Base-by-base conservation (phyloP, 2,113 vertebrate species). In the Tupaia tana region DNA sequence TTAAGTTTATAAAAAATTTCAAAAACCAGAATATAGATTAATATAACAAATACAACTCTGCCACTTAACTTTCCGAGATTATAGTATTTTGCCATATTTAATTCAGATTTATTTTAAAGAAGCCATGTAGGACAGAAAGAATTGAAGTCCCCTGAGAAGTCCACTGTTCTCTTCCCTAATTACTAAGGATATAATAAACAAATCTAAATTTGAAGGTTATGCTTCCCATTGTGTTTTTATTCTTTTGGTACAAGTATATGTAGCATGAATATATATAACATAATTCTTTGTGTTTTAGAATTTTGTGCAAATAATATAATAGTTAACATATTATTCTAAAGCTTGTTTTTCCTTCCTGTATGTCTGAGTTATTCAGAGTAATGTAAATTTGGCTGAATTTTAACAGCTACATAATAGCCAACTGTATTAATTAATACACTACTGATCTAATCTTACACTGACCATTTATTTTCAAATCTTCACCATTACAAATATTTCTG, bases 51-150 rank as follows among this genome's bases (percentile, higher is more conserved):
- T 11, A 86, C 58, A 81, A 86, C 94, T 77, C 27, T 29, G 22
- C 82, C 64, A 58, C 66, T 77, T 79, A 90, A 88, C 85, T 87
- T 91, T 95, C 85, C 81, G 73, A 93, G 67, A 64, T 73, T 52
- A 80, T 96, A 95, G 63, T 13, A 61, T 95, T 96, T 97, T 95
- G 29, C 54, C 73, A 73, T 93, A 73, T 91, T 89, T 82, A 91
- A 89, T 86, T 96, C 66, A 88, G 25, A 89, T 89, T 93, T 96
- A 95, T 79, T 91, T 96, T 87, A 93, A 92, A 92, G 91, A 90
- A 88, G 81, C 73, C 58, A 66, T 85, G 29, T 71, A 85, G 25
- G 75, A 63, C 63, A 83, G 34, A 79, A 34, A 73, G 66, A 73
- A 78, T 27, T 92, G 59, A 93, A 79, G 64, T 90, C 3, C n/a